Percentiles rank a stretch among this genome's conserved stretches.
Evolutionary conservation across 2,888 invertebrate genomes (phyloP).

Genomic region (Rhagonycha fulva): DNA sequence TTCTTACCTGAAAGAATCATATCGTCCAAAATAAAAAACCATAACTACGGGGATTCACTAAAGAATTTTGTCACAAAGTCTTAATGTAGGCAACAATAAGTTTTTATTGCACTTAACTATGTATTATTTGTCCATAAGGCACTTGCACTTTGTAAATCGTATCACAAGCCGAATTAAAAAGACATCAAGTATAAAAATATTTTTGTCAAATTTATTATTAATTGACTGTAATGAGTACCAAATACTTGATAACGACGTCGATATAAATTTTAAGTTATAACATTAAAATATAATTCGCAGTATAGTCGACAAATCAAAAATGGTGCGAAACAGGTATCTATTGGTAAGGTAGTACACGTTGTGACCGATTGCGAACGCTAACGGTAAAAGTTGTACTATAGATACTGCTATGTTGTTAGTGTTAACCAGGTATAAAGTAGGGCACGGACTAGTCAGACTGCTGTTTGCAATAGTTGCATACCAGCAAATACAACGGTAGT

Average conservation of each 20-base stretch:
- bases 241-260: neutral
- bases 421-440: conserved; percentile 56
- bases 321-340: conserved; percentile 4
- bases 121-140: neutral
- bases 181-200: neutral
- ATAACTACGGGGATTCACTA: neutral
- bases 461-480: conserved; percentile 44
- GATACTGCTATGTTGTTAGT: conserved; percentile 50
- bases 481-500: conserved; percentile 36
- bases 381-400: conserved; percentile 57
- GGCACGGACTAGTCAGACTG: conserved; percentile 52
- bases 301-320: neutral
- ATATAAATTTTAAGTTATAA: neutral
- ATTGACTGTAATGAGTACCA: neutral
- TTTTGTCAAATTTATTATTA: neutral
- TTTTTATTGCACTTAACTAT: neutral
- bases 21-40: conserved; percentile 47
- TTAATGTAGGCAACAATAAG: neutral
- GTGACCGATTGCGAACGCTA: conserved; percentile 48
- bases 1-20: conserved; percentile 54
- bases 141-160: neutral
- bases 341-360: conserved; percentile 36
- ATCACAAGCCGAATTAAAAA: neutral
- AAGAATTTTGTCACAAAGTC: neutral
- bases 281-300: neutral